Evolutionary conservation across 2,888 invertebrate species (phyloP).

Genomic region (Andrena fulva): DNA sequence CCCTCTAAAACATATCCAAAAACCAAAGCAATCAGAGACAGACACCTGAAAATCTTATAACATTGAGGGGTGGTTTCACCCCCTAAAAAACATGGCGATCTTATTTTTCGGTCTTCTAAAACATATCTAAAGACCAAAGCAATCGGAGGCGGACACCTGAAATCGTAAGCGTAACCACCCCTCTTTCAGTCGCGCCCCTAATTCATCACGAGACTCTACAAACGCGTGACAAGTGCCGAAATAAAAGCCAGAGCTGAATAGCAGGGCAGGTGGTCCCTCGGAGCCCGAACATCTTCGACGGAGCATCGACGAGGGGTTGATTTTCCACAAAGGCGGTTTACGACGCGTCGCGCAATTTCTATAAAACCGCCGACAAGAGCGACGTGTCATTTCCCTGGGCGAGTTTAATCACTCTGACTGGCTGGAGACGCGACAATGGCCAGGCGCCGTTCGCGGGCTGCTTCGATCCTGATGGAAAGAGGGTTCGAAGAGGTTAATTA

Average conservation of each 20-base stretch:
- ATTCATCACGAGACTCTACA: too few relatives aligned
- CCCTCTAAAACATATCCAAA: too few relatives aligned
- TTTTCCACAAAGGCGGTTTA: constrained; percentile 7
- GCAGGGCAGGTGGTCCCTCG: background rate
- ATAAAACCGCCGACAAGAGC: background rate
- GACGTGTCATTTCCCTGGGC: background rate
- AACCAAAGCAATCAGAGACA: too few relatives aligned
- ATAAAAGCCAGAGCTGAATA: background rate
- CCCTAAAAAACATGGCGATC: too few relatives aligned
- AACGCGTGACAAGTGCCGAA: background rate
- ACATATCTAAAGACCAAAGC: too few relatives aligned
- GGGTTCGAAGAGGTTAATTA: constrained; percentile 39
- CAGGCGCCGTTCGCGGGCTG: background rate
- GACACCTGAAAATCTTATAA: too few relatives aligned
- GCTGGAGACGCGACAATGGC: constrained; percentile 1
- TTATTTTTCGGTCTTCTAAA: too few relatives aligned
- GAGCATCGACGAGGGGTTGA: background rate
- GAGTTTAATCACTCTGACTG: constrained; percentile 1
- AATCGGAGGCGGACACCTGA: too few relatives aligned
- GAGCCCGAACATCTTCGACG: background rate
- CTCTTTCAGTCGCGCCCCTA: too few relatives aligned
- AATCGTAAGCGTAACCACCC: too few relatives aligned
- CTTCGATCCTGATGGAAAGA: background rate
- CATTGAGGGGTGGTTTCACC: too few relatives aligned
- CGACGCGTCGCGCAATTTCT: background rate